A percentile compares a stretch with the other conserved stretches of the same genome.
Evolutionary conservation across 2,113 vertebrate genomes (phyloP).

Genomic region (Aegithalos caudatus): DNA sequence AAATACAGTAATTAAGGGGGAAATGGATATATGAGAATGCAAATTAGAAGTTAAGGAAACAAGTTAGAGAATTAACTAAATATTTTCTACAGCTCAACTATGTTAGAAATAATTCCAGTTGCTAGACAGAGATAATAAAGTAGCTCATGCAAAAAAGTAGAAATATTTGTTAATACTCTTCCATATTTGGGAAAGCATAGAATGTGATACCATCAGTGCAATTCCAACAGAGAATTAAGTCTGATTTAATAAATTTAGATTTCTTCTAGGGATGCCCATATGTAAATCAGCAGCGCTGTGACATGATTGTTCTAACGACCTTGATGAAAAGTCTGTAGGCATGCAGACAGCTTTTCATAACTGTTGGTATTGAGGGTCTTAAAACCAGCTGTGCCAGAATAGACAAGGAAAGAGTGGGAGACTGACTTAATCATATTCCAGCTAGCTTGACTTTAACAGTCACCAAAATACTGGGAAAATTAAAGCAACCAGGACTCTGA

Average conservation of each 20-base stretch:
- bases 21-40: neutral
- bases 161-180: neutral
- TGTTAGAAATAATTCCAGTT: neutral
- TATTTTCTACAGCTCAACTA: neutral
- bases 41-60: neutral
- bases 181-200: neutral
- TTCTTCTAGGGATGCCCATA: neutral
- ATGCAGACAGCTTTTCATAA: neutral
- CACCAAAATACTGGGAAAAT: neutral
- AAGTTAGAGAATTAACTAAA: neutral
- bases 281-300: neutral
- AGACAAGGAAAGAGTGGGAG: neutral
- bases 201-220: neutral
- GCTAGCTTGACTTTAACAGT: neutral
- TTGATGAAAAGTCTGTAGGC: neutral
- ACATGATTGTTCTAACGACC: neutral
- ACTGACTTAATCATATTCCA: neutral
- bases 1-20: neutral
- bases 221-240: neutral
- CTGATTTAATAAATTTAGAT: neutral
- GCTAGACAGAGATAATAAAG: neutral
- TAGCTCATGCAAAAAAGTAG: neutral
- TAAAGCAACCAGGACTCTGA: neutral
- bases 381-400: neutral
- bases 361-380: neutral